Evolutionary conservation across 2,113 vertebrate genomes (phyloP).

Genomic region (Anolis carolinensis): DNA sequence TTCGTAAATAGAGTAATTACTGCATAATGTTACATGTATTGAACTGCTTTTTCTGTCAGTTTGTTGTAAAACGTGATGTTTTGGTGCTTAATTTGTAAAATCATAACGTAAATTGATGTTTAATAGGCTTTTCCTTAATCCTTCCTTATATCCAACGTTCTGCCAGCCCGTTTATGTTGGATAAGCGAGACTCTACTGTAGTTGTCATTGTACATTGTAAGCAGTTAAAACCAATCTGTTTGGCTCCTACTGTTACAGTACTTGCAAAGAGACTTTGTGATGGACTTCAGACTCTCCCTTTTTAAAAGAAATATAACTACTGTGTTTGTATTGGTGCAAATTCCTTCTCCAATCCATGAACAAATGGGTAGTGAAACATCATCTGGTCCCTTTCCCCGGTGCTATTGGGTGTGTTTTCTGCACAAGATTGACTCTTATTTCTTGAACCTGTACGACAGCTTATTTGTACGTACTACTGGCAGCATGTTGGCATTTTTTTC

Average conservation of each 20-base stretch:
- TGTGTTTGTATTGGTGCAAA: neutral
- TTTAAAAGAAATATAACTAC: neutral
- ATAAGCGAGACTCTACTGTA: too few relatives aligned
- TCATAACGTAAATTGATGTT: too few relatives aligned
- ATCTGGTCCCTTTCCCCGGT: conserved; percentile 36
- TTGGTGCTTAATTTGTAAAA: too few relatives aligned
- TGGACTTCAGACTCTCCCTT: neutral
- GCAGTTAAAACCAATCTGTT: neutral
- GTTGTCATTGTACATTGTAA: neutral
- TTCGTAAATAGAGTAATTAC: too few relatives aligned
- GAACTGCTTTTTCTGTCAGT: too few relatives aligned
- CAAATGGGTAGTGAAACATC: conserved; percentile 8
- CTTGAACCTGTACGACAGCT: conserved; percentile 33
- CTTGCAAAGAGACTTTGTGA: neutral
- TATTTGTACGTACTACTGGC: neutral
- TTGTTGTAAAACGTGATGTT: too few relatives aligned
- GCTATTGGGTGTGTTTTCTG: conserved; percentile 33
- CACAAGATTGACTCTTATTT: conserved; percentile 44
- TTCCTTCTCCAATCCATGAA: neutral
- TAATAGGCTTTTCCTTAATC: too few relatives aligned
- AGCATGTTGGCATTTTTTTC: neutral
- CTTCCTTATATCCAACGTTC: too few relatives aligned
- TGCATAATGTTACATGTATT: too few relatives aligned
- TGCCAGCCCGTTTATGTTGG: too few relatives aligned
- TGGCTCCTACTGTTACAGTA: neutral